phyloP scores from a whole-genome alignment of 2,113 vertebrate species.

The Furnarius figulus region DNA sequence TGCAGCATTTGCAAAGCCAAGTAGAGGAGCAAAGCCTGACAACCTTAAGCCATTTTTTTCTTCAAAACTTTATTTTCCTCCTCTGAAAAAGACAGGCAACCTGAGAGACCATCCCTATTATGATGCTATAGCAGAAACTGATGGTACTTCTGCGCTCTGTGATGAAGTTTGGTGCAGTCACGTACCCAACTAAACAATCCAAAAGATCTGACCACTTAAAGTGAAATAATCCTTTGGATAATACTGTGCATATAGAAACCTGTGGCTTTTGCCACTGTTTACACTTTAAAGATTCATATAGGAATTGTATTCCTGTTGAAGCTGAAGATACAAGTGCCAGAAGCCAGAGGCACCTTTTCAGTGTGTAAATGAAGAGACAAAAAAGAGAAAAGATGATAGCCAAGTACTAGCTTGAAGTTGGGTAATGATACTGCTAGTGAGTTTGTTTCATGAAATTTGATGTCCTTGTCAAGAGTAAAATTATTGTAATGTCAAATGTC shows the following conservation, averaged over 20 bases:
- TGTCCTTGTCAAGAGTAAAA: neutral
- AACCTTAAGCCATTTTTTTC: neutral
- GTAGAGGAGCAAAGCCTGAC: neutral
- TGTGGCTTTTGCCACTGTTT: neutral
- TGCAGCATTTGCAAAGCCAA: neutral
- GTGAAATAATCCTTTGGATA: neutral
- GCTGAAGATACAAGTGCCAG: neutral
- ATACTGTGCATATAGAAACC: neutral
- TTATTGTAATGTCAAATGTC: neutral
- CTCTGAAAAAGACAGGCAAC: neutral
- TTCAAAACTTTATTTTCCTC: neutral
- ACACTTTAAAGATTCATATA: neutral
- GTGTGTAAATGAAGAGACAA: neutral
- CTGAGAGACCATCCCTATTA: fast-evolving
- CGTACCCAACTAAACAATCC: neutral
- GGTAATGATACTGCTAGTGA: neutral
- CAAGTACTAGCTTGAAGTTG: neutral
- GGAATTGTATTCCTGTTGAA: neutral
- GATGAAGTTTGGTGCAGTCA: neutral
- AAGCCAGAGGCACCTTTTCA: neutral
- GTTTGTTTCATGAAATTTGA: neutral
- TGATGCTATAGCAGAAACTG: neutral
- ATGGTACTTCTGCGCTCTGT: neutral
- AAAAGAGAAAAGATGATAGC: neutral
- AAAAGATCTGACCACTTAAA: neutral